Conservation (phyloP, 2,113 vertebrate species). For the Mandrillus leucophaeus region DNA sequence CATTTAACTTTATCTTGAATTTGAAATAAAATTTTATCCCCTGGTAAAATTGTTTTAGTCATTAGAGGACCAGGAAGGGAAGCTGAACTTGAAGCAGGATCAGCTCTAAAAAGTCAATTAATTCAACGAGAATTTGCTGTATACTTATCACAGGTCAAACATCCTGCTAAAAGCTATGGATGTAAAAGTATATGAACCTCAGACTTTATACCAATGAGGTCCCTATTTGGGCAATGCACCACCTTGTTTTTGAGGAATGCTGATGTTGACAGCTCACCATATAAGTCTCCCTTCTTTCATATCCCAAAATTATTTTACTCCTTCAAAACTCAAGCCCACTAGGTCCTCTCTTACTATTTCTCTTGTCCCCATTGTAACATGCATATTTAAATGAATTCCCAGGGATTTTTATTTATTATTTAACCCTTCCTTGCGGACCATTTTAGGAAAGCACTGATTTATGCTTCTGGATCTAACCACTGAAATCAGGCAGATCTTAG, state of each 20-base stretch:
- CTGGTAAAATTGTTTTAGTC: background rate
- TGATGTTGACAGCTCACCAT: background rate
- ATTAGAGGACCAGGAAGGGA: background rate
- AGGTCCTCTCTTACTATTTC: fast-evolving
- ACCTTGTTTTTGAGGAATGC: background rate
- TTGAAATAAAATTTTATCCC: background rate
- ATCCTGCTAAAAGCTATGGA: background rate
- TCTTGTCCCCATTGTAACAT: fast-evolving
- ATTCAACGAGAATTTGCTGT: background rate
- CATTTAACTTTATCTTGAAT: background rate
- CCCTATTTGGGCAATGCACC: fast-evolving
- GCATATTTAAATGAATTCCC: background rate
- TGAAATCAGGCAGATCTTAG: background rate
- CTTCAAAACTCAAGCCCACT: background rate
- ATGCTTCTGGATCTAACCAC: background rate
- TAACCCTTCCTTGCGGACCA: background rate
- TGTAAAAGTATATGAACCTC: background rate
- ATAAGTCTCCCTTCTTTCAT: background rate
- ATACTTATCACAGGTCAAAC: background rate
- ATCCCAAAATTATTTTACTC: background rate
- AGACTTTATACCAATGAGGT: background rate
- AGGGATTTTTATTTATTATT: background rate
- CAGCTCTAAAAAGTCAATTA: background rate
- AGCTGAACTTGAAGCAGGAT: background rate
- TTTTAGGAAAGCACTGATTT: background rate